Percentiles rank a stretch among this genome's conserved stretches.
Evolutionary conservation across 2,113 vertebrate species (phyloP).

Genomic region (Eurypyga helias): DNA sequence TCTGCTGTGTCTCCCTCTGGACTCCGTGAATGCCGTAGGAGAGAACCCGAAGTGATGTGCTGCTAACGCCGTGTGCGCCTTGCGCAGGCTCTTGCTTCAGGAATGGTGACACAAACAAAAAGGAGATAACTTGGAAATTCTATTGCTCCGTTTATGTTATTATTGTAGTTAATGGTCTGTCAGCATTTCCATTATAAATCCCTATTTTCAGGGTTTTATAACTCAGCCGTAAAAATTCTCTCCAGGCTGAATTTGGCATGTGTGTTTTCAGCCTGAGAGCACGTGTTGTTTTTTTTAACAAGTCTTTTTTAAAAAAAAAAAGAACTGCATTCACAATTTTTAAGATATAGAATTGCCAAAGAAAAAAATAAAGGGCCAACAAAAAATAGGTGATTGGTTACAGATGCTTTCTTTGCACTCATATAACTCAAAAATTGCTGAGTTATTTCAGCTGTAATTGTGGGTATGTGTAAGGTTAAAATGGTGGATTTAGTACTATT

Average conservation of each 20-base stretch:
- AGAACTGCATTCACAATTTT: conserved; percentile 69
- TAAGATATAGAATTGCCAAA: conserved; percentile 70
- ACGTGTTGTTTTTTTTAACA: conserved; percentile 73
- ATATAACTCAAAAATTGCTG: conserved; percentile 78
- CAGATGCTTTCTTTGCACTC: conserved; percentile 79
- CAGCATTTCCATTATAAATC: conserved; percentile 76
- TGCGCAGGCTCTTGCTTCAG: neutral
- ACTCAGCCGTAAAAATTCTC: conserved; percentile 76
- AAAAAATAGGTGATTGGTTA: conserved; percentile 74
- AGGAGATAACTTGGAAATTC: conserved; percentile 73
- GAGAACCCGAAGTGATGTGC: neutral
- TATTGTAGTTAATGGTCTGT: conserved; percentile 77
- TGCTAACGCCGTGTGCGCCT: neutral
- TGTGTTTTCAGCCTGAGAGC: conserved; percentile 77
- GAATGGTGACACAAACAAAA: conserved; percentile 73
- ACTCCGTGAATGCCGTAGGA: accelerated
- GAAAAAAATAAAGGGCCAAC: neutral
- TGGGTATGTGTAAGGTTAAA: conserved; percentile 72
- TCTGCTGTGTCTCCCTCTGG: neutral
- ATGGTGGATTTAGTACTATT: conserved; percentile 68
- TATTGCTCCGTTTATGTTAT: conserved; percentile 63
- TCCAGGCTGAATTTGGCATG: conserved; percentile 73
- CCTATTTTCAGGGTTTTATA: conserved; percentile 71
- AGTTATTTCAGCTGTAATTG: conserved; percentile 76
- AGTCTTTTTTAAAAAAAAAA: conserved; percentile 37